phyloP scores from a whole-genome alignment of 2,888 invertebrate species.

The Drosophila monieri region DNA sequence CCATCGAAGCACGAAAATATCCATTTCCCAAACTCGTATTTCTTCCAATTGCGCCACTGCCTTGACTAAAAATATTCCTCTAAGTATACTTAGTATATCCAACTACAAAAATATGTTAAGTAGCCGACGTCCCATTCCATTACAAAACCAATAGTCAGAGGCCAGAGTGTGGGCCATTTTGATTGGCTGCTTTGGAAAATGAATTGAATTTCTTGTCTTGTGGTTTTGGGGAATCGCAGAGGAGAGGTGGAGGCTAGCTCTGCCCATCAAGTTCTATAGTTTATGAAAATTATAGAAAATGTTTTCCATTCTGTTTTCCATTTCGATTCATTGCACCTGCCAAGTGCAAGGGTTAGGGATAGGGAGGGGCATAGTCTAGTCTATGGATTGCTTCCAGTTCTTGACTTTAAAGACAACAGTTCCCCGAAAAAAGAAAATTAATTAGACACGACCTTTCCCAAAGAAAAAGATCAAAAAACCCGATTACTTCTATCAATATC shows the following conservation, averaged over 20 bases:
- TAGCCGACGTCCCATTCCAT: conserved; percentile 9
- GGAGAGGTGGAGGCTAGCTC: neutral
- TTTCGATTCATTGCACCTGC: conserved; percentile 25
- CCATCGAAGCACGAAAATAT: conserved; percentile 35
- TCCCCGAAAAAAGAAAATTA: conserved; percentile 17
- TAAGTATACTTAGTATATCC: conserved; percentile 15
- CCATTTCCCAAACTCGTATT: conserved; percentile 23
- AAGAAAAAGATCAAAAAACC: conserved; percentile 18
- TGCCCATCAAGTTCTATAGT: conserved; percentile 4
- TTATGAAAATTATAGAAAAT: conserved; percentile 28
- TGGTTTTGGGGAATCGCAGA: neutral
- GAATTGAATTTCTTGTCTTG: conserved; percentile 13
- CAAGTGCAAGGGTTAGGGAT: conserved; percentile 15
- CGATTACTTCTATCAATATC: conserved; percentile 33
- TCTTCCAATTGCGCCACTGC: conserved; percentile 29
- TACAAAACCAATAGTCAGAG: conserved; percentile 12
- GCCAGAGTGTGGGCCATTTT: conserved; percentile 22
- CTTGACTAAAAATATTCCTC: conserved; percentile 11
- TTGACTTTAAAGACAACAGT: too few species aligned
- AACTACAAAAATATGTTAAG: neutral
- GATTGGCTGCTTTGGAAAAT: conserved; percentile 27
- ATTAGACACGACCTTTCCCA: conserved; percentile 43
- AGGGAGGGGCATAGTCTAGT: too few species aligned
- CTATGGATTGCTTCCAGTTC: too few species aligned
- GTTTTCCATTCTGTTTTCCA: conserved; percentile 25